These are phyloP conservation scores for Psittacula derbiana DNA, from an alignment of 2,797 vertebrate genomes.

Conservation along the genomic window DNA sequence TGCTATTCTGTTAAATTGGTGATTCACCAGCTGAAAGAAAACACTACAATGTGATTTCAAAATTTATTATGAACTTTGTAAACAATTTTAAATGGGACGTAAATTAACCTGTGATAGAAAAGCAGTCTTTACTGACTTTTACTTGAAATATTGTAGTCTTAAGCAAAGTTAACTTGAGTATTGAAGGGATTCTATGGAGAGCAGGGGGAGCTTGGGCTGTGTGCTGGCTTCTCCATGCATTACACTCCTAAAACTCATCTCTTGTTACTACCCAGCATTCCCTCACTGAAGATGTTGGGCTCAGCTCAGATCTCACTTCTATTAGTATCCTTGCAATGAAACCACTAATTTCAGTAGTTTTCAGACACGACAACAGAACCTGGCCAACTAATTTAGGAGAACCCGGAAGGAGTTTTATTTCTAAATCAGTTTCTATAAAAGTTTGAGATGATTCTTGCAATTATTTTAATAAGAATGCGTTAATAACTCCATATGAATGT, in stretches of 20 bases:
- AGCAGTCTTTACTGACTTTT: not conserved
- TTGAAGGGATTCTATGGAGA: not conserved
- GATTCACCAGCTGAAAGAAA: not conserved
- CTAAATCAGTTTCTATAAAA: not conserved
- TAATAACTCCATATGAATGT: not conserved
- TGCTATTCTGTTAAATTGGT: not conserved
- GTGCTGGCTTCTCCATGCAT: fast-evolving
- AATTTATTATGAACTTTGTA: not conserved
- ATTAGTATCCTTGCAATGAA: fast-evolving
- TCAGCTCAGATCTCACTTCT: not conserved
- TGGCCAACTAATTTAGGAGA: not conserved
- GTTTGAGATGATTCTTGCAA: not conserved
- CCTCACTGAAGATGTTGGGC: fast-evolving
- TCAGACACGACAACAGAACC: not conserved
- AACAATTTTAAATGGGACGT: not conserved
- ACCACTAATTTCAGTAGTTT: not conserved
- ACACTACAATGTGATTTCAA: not conserved
- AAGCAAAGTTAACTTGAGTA: not conserved
- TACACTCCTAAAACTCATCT: fast-evolving
- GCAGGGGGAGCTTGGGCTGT: not conserved
- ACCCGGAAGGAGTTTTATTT: not conserved
- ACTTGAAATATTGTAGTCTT: not conserved
- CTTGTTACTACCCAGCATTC: fast-evolving
- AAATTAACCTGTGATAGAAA: not conserved
- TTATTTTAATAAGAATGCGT: not conserved